Evolutionary conservation across 2,888 invertebrate species (phyloP), one percentile per base, ranked within the genome.

Genomic region (Melanargia galathea): DNA sequence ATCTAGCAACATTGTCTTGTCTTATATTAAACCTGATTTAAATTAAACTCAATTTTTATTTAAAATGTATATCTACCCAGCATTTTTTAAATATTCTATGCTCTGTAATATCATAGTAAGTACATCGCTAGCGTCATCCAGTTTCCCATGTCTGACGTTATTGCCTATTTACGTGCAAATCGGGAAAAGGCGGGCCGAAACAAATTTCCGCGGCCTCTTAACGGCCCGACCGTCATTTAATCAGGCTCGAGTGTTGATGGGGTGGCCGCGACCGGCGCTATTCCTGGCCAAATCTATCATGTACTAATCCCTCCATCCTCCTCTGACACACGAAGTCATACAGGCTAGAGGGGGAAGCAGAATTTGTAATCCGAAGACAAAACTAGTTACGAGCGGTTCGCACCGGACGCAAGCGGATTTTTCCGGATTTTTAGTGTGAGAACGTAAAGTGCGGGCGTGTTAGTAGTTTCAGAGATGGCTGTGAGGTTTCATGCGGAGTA

Each of bases 181-280:
- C 73, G 69, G 69, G 77, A 78, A 81, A 78, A 78, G 82, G 82
- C 78, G 77, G 78, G 72, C 73, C 77, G 75, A 78, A 76, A 78
- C 80, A 80, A 81, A 81, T 80, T 79, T 79, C 78, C 79, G 79
- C 75, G 78, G 74, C 67, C 56, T 69, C 82, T 75, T 82, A 84
- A 86, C 86, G 81, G 81, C 74, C 71, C 62, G 73, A 78, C 81
- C 81, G 84, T 74, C 83, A 82, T 87, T 86, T 86, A 87, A 87
- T 87, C 86, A 86, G 84, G 73, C 80, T 79, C 81, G 76, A 84
- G 85, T 80, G 85, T 80, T 82, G 86, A 86, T 83, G 80, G 76
- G 79, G 79, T 79, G 70, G 76, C 81, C 75, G 64, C 79, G 73
- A 67, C 73, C 74, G 68, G 73, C 73, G 73, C 74, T 75, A 73